Base-by-base conservation (phyloP, 92 coral and sea anemone species). In the Chrysogorgia sp. region DNA sequence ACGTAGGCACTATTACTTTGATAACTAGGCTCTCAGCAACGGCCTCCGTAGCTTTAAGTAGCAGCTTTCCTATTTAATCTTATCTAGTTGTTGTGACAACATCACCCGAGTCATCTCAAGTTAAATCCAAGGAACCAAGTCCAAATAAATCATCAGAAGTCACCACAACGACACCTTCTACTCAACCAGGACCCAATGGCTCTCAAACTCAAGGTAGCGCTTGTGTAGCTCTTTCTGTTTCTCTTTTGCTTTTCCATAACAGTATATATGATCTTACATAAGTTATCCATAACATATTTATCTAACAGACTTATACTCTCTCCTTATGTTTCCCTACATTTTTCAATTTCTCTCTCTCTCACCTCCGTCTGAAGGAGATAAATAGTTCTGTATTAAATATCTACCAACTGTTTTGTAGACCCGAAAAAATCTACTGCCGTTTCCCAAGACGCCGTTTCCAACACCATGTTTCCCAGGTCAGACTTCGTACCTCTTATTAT, bases 81-180 rank as follows among this genome's bases (percentile, higher is more conserved):
- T 2, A 47, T 47, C n/a, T 47, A 47, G 53, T 47, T 47, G 53
- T 47, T 47, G 53, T 47, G 53, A 29, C 63, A 23, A 57, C 63
- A 57, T 57, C 63, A 19, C 3, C 32, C 7, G 63, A 57, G 63
- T 7, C 63, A 15, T 23, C 63, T 14, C 63, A 57, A 57, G 63
- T 23, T 3, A 57, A 57, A 57, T 8, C 32, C 7, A 31, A 3
- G 2, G 63, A 23, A 3, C 8, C 63, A 14, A 23, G 12, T 57
- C 31, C 63, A 57, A 57, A 31, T 23, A 57, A 6, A 3, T 2
- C 63, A 23, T 1, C 31, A 6, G 31, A 57, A 23, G 63, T 15
- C 34, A 7, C 63, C 63, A 57, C 63, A 57, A 23, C 63, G 32
- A 23, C 34, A 57, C 34, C 63, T 29, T 47, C 53, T 2, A 47